Percentiles rank a stretch among this genome's conserved stretches.
Evolutionary conservation across 2,888 invertebrate species (phyloP).

Genomic region (Acleris holmiana): DNA sequence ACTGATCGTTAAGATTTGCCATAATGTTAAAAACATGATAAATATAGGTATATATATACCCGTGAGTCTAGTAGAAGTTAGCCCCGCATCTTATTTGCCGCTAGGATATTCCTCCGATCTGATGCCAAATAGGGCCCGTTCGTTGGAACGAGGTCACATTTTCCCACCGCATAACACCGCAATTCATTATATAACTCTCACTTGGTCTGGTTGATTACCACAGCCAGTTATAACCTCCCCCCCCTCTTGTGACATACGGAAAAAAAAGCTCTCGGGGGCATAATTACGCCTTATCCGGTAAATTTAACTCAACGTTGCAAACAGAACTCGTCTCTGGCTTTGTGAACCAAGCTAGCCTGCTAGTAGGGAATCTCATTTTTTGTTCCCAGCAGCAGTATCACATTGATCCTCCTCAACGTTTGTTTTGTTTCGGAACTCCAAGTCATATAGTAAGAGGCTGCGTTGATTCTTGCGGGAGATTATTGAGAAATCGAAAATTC

Average conservation of each 20-base stretch:
- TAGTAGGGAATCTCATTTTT: slow-evolving; percentile 70
- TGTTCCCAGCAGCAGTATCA: slow-evolving; percentile 67
- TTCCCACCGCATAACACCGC: background rate
- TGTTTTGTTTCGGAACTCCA: slow-evolving; percentile 56
- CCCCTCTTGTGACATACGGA: slow-evolving; percentile 13
- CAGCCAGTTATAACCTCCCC: background rate
- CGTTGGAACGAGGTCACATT: background rate
- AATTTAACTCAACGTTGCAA: slow-evolving; percentile 47
- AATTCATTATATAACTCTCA: slow-evolving; percentile 6
- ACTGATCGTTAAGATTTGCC: too few species aligned
- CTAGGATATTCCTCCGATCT: too few species aligned
- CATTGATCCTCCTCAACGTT: slow-evolving; percentile 49
- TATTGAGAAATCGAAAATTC: background rate
- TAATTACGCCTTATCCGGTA: slow-evolving; percentile 37
- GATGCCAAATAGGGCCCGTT: too few species aligned
- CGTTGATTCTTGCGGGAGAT: too few species aligned
- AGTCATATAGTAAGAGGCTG: slow-evolving; percentile 33
- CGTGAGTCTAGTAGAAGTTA: too few species aligned
- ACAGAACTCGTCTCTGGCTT: slow-evolving; percentile 47
- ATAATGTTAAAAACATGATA: too few species aligned
- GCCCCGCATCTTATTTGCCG: too few species aligned
- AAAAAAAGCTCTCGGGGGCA: slow-evolving; percentile 17
- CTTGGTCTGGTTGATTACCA: slow-evolving; percentile 14
- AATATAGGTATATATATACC: too few species aligned
- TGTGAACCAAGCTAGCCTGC: slow-evolving; percentile 55